Conservation (phyloP, 2,797 vertebrate genomes). For the Fratercula arctica region DNA sequence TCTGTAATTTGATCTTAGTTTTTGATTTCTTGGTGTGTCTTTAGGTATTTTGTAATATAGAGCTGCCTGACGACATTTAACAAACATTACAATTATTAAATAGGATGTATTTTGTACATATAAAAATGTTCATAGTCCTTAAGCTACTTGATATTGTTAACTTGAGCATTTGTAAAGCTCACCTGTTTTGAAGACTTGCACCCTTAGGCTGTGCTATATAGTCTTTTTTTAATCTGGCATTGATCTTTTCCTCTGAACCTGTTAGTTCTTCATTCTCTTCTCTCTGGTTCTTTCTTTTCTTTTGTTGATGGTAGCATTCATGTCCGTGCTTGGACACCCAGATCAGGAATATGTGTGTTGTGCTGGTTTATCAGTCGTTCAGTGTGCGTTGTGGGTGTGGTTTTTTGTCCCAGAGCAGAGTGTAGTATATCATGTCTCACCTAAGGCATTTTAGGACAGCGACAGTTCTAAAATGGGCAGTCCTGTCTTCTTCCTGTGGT, state of each 20-base stretch:
- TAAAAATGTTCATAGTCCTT: neutral
- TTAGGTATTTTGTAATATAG: neutral
- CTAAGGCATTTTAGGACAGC: neutral
- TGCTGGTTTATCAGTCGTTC: neutral
- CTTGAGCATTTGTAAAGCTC: neutral
- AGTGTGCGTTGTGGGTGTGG: neutral
- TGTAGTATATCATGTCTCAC: neutral
- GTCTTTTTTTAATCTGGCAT: neutral
- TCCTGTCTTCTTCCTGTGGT: neutral
- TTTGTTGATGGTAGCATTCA: fast-evolving
- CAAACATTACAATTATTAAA: neutral
- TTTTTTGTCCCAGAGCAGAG: neutral
- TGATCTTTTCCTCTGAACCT: neutral
- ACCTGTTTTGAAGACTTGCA: neutral
- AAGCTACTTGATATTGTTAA: neutral
- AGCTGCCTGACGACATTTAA: neutral
- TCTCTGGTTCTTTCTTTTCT: neutral
- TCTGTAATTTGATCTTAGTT: neutral
- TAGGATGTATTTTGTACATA: neutral
- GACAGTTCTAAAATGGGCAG: fast-evolving
- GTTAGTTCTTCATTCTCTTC: neutral
- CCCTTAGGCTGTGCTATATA: neutral
- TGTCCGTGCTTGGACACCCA: neutral
- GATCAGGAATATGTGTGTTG: fast-evolving
- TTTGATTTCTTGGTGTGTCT: neutral